Conservation (phyloP, 2,113 vertebrate genomes). For the Engystomops pustulosus region DNA sequence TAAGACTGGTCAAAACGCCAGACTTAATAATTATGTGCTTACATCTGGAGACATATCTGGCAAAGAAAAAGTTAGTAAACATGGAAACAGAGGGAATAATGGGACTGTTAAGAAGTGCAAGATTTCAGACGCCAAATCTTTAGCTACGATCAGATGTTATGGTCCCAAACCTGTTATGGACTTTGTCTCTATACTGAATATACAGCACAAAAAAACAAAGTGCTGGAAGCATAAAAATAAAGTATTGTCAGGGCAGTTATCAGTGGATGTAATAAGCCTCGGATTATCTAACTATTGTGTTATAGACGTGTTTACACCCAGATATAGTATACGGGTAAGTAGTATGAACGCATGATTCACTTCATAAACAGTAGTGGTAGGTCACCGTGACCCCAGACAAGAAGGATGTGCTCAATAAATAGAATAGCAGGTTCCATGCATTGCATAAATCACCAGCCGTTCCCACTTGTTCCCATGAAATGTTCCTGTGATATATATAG, state of each 20-base stretch:
- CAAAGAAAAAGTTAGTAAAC: too few relatives aligned
- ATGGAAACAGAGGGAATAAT: too few relatives aligned
- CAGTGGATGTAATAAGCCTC: neutral
- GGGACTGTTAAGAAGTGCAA: too few relatives aligned
- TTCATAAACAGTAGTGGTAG: neutral
- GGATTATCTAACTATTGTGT: neutral
- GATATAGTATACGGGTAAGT: conserved; percentile 3
- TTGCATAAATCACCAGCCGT: conserved; percentile 62
- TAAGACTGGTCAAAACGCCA: too few relatives aligned
- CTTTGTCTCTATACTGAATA: too few relatives aligned
- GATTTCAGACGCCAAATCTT: too few relatives aligned
- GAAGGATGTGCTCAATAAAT: conserved; percentile 63
- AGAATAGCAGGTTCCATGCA: conserved; percentile 63
- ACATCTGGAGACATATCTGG: too few relatives aligned
- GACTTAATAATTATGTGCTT: too few relatives aligned
- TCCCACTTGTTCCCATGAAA: conserved; percentile 63
- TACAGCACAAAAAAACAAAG: too few relatives aligned
- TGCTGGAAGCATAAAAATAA: too few relatives aligned
- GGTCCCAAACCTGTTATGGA: too few relatives aligned
- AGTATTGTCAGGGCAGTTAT: neutral
- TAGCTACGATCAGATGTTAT: too few relatives aligned
- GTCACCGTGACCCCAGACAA: conserved; percentile 56
- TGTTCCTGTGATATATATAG: conserved; percentile 41
- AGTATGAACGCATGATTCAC: neutral
- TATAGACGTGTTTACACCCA: neutral